A percentile compares a stretch with the other conserved stretches of the same genome.
phyloP scores from a whole-genome alignment of 2,113 vertebrate genomes.

The Megaceryle torquata region DNA sequence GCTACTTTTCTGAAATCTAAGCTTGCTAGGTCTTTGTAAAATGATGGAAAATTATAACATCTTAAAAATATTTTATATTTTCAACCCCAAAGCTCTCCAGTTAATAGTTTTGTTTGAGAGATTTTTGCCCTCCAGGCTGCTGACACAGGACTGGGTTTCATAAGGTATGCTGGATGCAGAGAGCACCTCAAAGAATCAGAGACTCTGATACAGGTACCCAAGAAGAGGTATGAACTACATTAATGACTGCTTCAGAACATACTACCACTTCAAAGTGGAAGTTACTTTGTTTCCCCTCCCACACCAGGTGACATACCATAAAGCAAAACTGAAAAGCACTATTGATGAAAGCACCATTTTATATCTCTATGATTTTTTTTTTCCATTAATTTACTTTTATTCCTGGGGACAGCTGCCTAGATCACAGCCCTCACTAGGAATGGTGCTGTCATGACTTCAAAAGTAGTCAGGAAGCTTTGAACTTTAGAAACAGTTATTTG shows the following conservation, averaged over 20 bases:
- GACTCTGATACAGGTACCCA: not conserved
- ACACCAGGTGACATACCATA: slow-evolving; percentile 35
- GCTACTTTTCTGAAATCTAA: not conserved
- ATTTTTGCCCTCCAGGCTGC: not conserved
- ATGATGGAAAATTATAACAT: not conserved
- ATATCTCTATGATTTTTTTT: slow-evolving; percentile 5
- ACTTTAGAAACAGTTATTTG: slow-evolving; percentile 49
- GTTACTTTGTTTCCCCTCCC: slow-evolving; percentile 32
- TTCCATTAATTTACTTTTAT: slow-evolving; percentile 53
- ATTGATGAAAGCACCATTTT: slow-evolving; percentile 34
- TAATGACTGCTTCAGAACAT: slow-evolving; percentile 26
- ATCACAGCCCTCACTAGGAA: slow-evolving; percentile 20
- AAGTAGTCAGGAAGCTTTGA: slow-evolving; percentile 63
- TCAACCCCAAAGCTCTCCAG: not conserved
- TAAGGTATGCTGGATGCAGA: not conserved
- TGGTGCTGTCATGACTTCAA: slow-evolving; percentile 50
- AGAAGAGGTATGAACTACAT: not conserved
- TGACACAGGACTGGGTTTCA: not conserved
- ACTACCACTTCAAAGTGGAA: slow-evolving; percentile 39
- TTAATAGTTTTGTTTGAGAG: not conserved
- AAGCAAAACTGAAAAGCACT: slow-evolving; percentile 41
- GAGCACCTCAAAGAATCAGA: not conserved
- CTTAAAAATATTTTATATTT: slow-evolving; percentile 21
- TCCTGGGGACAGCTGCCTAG: slow-evolving; percentile 37
- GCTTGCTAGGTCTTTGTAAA: not conserved